phyloP scores from a whole-genome alignment of 2,797 vertebrate species.

The Tiaroga cobitis region DNA sequence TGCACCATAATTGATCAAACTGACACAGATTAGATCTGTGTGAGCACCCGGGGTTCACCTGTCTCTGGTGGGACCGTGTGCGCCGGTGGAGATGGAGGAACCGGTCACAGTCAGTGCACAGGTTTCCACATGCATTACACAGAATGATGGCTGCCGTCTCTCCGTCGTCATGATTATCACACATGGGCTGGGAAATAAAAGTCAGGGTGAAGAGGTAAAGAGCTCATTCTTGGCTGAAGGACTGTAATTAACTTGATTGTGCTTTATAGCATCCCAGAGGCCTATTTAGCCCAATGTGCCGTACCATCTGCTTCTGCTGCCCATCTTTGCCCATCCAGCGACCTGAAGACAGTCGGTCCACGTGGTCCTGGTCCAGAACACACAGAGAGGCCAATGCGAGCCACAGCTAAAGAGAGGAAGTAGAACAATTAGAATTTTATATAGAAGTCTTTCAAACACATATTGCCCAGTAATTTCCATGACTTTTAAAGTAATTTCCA shows the following conservation, averaged over 20 bases:
- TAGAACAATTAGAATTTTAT: background rate
- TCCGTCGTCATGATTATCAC: conserved; percentile 98
- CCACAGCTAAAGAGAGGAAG: conserved; percentile 84
- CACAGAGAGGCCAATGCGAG: conserved; percentile 96
- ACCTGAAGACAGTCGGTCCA: conserved; percentile 95
- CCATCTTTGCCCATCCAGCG: conserved; percentile 99
- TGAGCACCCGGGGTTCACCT: conserved; percentile 75
- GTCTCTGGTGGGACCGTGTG: conserved; percentile 98
- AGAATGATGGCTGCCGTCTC: conserved; percentile 98
- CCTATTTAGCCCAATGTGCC: conserved; percentile 31
- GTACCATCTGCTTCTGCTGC: conserved; percentile 99
- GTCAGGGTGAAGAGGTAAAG: background rate
- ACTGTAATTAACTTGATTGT: background rate
- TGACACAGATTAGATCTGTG: background rate
- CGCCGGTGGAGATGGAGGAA: conserved; percentile 98
- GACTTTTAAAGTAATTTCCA: background rate
- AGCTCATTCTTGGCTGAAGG: background rate
- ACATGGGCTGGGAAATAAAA: conserved; percentile 88
- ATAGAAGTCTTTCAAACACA: background rate
- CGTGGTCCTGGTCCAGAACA: conserved; percentile 98
- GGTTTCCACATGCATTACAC: conserved; percentile 95
- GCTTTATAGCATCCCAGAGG: conserved; percentile 7
- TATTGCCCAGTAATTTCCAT: background rate
- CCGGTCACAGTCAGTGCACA: conserved; percentile 97
- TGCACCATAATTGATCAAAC: background rate